Percentiles rank a stretch among this genome's conserved stretches.
Conservation (phyloP, 2,888 invertebrate genomes). For the Entomobrya proxima region DNA sequence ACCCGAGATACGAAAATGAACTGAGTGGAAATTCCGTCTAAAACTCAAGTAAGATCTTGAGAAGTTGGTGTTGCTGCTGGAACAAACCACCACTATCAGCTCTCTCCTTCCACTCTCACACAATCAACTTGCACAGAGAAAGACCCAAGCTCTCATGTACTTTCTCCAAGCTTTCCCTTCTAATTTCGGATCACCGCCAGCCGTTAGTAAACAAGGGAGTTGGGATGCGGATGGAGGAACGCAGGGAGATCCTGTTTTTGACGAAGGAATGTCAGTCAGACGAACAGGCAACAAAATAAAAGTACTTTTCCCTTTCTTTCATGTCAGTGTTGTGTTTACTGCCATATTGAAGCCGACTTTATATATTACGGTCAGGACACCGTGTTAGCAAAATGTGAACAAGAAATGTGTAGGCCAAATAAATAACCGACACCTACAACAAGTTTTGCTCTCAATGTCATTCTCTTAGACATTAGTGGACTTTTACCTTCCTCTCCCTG, state of each 20-base stretch:
- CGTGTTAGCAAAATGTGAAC: not conserved
- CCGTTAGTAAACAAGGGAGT: constrained; percentile 18
- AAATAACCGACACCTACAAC: constrained; percentile 19
- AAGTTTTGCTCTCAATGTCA: not conserved
- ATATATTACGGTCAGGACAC: not conserved
- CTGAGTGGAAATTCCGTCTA: constrained; percentile 35
- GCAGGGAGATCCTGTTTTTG: not conserved
- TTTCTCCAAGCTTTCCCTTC: not conserved
- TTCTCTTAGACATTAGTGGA: not conserved
- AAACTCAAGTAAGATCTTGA: constrained; percentile 37
- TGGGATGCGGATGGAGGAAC: constrained; percentile 2
- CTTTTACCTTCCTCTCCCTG: not conserved
- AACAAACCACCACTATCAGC: not conserved
- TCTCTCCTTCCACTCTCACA: not conserved
- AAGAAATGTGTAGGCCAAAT: not conserved
- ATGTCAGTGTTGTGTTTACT: not conserved
- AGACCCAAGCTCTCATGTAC: not conserved
- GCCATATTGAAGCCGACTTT: not conserved
- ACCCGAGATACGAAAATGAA: constrained; percentile 31
- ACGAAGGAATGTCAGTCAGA: not conserved
- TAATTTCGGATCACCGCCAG: not conserved
- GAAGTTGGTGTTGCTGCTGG: not conserved
- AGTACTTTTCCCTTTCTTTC: not conserved
- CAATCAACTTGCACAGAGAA: not conserved
- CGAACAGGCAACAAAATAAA: not conserved